phyloP scores from a whole-genome alignment of 2,888 invertebrate genomes.

The Yponomeuta plumbellus region DNA sequence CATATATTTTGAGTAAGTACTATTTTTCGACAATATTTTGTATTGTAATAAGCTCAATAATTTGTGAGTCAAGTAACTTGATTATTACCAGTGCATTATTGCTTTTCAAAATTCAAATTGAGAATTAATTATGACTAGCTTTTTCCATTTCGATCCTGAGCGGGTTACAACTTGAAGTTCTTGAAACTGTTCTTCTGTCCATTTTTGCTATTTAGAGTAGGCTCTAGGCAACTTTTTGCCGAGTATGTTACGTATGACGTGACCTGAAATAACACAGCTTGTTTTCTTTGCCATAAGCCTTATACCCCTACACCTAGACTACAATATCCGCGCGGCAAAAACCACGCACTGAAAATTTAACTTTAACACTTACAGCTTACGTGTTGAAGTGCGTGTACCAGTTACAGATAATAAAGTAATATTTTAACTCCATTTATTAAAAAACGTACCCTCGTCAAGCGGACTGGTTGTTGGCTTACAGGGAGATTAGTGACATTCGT shows the following conservation, averaged over 20 bases:
- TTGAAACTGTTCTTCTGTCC: too few relatives aligned
- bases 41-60: too few relatives aligned
- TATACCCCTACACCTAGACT: background rate
- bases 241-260: background rate
- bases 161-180: too few relatives aligned
- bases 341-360: background rate
- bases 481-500: slow-evolving; percentile 45
- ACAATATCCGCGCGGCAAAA: background rate
- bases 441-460: slow-evolving; percentile 50
- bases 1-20: too few relatives aligned
- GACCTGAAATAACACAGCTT: slow-evolving; percentile 13
- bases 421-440: slow-evolving; percentile 46
- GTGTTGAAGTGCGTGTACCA: background rate
- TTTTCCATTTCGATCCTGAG: too few relatives aligned
- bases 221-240: background rate
- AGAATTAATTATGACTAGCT: too few relatives aligned
- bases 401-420: background rate
- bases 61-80: too few relatives aligned
- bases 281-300: background rate
- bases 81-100: too few relatives aligned
- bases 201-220: background rate
- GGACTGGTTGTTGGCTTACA: slow-evolving; percentile 41
- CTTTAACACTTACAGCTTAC: background rate
- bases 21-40: too few relatives aligned
- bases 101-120: too few relatives aligned